Evolutionary conservation across 2,797 vertebrate genomes (phyloP), one percentile per base, ranked within the genome.

Genomic region (Enteromius anoplus): DNA sequence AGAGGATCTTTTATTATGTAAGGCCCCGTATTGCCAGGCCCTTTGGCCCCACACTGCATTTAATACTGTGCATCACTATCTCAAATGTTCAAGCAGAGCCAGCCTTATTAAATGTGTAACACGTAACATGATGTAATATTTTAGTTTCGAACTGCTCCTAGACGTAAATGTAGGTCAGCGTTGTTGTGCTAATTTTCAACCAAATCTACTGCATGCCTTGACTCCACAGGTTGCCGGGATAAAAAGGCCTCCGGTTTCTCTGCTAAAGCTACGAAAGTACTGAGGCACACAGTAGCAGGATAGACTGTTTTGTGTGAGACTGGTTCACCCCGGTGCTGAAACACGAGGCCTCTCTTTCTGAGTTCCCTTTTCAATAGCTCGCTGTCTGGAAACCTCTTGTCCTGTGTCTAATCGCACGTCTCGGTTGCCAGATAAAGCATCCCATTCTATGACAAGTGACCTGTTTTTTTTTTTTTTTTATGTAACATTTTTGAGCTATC

Each of bases 391-490:
- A 91, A 91, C 87, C 90, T 88, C 91, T 93, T 88, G 92, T 93
- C 92, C 91, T 90, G 91, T 92, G 92, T 93, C 90, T 88, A 91
- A 92, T 91, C 85, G 89, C 90, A 87, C 88, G 87, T 92, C 92
- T 91, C 89, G 1, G 89, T 88, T 75, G 77, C 89, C 84, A 88
- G 88, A 93, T 93, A 93, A 93, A 94, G 93, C 91, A 86, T 88
- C 89, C 91, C 90, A 89, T 94, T 94, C 92, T 92, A 91, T 90
- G 90, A 93, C 90, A 90, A 91, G 88, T 93, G 93, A 94, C 93
- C 93, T 93, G 91, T 82, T 78, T 78, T 45, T 40, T 34, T 34
- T 34, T 34, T 34, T 40, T 40, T 91, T 93, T 94, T 89, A 92
- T 87, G 86, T 91, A 93, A 92, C 88, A 87, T 91, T 85, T 91